phyloP scores from a whole-genome alignment of 2,113 vertebrate species.

The Dipodomys merriami region DNA sequence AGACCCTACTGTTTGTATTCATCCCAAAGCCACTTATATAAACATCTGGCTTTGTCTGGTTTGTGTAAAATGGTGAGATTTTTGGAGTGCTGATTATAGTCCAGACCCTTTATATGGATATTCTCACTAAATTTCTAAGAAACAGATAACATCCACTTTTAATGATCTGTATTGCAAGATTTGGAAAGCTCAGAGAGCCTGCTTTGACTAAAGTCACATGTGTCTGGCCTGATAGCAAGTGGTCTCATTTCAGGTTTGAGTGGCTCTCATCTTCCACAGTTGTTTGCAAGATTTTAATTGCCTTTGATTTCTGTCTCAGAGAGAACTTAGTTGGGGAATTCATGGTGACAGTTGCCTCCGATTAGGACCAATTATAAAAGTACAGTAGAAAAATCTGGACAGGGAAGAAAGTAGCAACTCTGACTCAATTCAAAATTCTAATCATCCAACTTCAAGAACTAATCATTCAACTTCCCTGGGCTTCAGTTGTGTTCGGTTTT shows the following conservation, averaged over 20 bases:
- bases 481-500: neutral
- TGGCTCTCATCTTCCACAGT: neutral
- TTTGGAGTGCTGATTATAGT: neutral
- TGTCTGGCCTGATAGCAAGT: neutral
- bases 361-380: conserved; percentile 48
- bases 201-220: neutral
- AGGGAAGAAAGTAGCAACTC: neutral
- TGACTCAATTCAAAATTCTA: neutral
- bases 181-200: neutral
- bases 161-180: neutral
- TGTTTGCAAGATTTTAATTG: conserved; percentile 49
- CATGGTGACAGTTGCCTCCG: neutral
- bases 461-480: neutral
- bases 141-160: neutral
- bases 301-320: conserved; percentile 33
- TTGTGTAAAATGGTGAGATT: neutral
- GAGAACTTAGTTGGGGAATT: neutral
- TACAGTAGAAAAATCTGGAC: neutral
- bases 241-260: neutral
- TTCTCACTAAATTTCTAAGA: neutral
- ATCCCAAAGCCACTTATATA: neutral
- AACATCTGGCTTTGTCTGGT: neutral
- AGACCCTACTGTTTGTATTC: neutral
- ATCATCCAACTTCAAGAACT: neutral
- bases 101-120: neutral